Conservation (phyloP, 2,113 vertebrate genomes). For the Suncus etruscus region DNA sequence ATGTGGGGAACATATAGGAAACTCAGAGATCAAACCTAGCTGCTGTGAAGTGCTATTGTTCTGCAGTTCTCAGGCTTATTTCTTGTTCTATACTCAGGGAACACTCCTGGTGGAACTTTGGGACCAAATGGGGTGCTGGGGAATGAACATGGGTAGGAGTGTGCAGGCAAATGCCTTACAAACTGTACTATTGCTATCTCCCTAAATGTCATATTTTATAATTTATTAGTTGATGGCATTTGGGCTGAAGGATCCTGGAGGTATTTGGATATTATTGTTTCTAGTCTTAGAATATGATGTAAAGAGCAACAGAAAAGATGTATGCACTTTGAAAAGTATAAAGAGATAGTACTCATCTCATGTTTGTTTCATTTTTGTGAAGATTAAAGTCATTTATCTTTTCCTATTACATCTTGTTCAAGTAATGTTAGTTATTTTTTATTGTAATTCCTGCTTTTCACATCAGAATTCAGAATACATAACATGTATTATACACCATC, state of each 20-base stretch:
- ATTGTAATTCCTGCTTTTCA: not conserved
- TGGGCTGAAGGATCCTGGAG: not conserved
- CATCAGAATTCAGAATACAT: constrained; percentile 21
- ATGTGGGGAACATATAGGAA: too few species aligned
- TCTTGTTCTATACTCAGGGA: too few species aligned
- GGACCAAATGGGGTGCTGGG: too few species aligned
- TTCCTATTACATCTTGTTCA: not conserved
- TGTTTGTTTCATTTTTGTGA: not conserved
- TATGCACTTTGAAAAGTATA: not conserved
- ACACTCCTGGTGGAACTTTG: too few species aligned
- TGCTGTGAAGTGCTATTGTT: too few species aligned
- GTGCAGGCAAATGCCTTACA: too few species aligned
- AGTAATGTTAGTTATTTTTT: not conserved
- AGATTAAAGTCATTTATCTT: constrained; percentile 9
- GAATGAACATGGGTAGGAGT: too few species aligned
- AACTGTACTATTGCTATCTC: too few species aligned
- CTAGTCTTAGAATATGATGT: not conserved
- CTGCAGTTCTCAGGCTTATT: too few species aligned
- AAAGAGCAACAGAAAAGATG: not conserved
- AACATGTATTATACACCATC: not conserved
- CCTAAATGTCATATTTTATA: too few species aligned
- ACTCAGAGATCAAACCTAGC: too few species aligned
- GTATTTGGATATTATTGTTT: not conserved
- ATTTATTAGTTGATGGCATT: not conserved
- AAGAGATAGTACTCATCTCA: not conserved